These are phyloP conservation scores for Sicus ferrugineus DNA, from an alignment of 2,888 invertebrate species.

Conservation along the genomic window DNA sequence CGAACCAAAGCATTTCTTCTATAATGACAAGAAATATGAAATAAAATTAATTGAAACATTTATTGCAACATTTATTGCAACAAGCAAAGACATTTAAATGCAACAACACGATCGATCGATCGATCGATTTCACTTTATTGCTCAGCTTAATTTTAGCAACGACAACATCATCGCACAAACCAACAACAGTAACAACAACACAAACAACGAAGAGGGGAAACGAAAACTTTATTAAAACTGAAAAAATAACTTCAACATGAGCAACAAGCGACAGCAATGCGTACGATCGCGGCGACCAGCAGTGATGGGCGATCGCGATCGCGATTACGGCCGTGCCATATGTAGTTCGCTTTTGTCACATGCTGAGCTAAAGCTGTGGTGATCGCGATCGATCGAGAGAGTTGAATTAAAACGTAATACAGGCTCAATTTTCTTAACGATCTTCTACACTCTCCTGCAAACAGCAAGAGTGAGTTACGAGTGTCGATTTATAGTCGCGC, in stretches of 20 bases:
- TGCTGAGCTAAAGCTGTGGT: too few species aligned
- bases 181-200: not conserved
- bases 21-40: constrained; percentile 28
- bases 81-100: constrained; percentile 45
- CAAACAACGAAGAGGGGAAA: not conserved
- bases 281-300: too few species aligned
- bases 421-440: too few species aligned
- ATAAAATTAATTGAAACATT: constrained; percentile 50
- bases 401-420: constrained; percentile 41
- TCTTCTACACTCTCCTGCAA: constrained; percentile 33
- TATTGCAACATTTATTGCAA: constrained; percentile 49
- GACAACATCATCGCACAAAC: not conserved
- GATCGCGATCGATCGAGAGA: constrained; percentile 14
- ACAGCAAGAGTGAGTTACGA: constrained; percentile 32
- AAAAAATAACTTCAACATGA: not conserved
- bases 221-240: not conserved
- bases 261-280: not conserved
- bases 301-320: not conserved
- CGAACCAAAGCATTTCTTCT: not conserved
- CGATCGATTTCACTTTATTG: constrained; percentile 34
- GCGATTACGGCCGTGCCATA: not conserved
- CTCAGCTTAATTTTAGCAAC: constrained; percentile 23
- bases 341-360: not conserved
- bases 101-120: constrained; percentile 9
- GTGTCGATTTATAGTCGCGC: constrained; percentile 17